phyloP scores from a whole-genome alignment of 2,113 vertebrate genomes.

The Labrus mixtus region DNA sequence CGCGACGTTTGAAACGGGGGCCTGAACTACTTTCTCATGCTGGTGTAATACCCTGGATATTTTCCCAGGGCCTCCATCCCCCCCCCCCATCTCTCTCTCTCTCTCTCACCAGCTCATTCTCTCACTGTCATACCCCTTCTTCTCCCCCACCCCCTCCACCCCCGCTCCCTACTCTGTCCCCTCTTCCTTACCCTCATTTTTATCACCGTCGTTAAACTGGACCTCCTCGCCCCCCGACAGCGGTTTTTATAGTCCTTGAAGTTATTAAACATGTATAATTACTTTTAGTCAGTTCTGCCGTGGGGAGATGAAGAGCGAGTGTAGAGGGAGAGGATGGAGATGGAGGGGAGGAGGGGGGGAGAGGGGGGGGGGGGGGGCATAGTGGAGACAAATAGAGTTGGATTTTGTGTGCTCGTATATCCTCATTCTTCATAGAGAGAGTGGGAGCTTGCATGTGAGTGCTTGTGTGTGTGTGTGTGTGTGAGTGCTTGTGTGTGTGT shows the following conservation, averaged over 20 bases:
- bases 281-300: slow-evolving; percentile 79
- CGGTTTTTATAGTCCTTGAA: slow-evolving; percentile 81
- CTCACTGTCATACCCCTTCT: slow-evolving; percentile 10
- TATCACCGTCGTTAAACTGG: slow-evolving; percentile 80
- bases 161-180: slow-evolving; percentile 15
- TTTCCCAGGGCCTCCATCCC: slow-evolving; percentile 50
- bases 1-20: neutral
- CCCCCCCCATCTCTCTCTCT: neutral
- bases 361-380: slow-evolving; percentile 31
- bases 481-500: slow-evolving; percentile 31
- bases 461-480: slow-evolving; percentile 19
- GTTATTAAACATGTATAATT: slow-evolving; percentile 86
- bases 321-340: slow-evolving; percentile 58
- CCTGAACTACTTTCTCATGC: slow-evolving; percentile 50
- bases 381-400: slow-evolving; percentile 65
- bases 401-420: slow-evolving; percentile 72
- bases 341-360: slow-evolving; percentile 37
- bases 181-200: slow-evolving; percentile 71
- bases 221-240: slow-evolving; percentile 80
- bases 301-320: slow-evolving; percentile 67
- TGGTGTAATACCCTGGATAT: slow-evolving; percentile 33
- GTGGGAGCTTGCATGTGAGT: slow-evolving; percentile 25
- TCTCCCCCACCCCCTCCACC: neutral
- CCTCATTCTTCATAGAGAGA: slow-evolving; percentile 61
- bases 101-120: slow-evolving; percentile 48